Evolutionary conservation across 2,113 vertebrate genomes (phyloP), one percentile per base, ranked within the genome.

Genomic region (Megatriorchis doriae): DNA sequence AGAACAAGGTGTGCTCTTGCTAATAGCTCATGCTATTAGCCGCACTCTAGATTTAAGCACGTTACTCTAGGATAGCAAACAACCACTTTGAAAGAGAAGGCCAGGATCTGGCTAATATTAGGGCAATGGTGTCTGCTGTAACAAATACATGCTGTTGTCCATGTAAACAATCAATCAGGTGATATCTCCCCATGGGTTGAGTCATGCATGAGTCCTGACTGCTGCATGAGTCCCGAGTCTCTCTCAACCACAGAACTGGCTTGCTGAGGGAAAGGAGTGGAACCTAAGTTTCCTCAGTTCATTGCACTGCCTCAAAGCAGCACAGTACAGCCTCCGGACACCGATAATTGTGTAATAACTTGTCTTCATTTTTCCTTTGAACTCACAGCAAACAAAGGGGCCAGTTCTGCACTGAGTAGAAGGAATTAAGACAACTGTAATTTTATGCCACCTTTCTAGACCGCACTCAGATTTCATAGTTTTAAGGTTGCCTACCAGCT

Each of bases 401-500:
- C 62, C 48, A 68, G 48, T 40, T 91, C 68, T 73, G 56, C 38
- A 50, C 42, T 17, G 18, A 94, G 40, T 50, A 93, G n/a, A 70
- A 93, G n/a, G 56, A 84, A 91, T 89, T 86, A 93, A 88, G 40
- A 71, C 71, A 90, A 85, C 50, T 79, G 78, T 90, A 79, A 94
- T 79, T 93, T 90, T 47, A 81, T 18, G 84, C 73, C 52, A 50
- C 38, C 26, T 72, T 90, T 87, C 78, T 72, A 56, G 38, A 56
- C 73, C 0, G 1, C 31, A 58, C 42, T 95, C 81, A 81, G 50
- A 93, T 78, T 89, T 91, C 81, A 66, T 27, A 73, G 72, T 71
- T 80, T 90, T 83, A 81, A 62, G 32, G 63, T 62, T 90, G 42
- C 45, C 65, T 91, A 70, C 42, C 45, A 81, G 73, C 84, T 82